phyloP scores from a whole-genome alignment of 2,888 invertebrate species.

The Oligia strigilis region DNA sequence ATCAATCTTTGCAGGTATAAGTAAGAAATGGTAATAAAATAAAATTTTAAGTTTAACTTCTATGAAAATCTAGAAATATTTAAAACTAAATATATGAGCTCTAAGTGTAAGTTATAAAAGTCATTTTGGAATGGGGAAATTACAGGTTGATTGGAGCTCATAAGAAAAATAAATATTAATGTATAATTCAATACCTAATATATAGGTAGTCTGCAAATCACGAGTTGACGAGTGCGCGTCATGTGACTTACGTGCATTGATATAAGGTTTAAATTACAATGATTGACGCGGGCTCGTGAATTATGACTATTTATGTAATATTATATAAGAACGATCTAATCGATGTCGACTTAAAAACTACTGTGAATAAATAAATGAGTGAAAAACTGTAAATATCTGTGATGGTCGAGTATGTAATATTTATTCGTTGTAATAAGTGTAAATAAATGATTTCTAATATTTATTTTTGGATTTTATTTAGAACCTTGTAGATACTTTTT shows the following conservation, averaged over 20 bases:
- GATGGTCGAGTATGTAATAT: conserved; percentile 51
- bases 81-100: conserved; percentile 10
- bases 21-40: neutral
- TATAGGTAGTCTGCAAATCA: neutral
- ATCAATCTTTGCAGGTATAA: conserved; percentile 6
- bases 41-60: conserved; percentile 9
- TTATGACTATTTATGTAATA: neutral
- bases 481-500: neutral
- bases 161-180: neutral
- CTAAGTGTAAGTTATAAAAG: neutral
- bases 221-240: neutral
- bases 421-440: conserved; percentile 70
- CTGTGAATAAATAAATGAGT: conserved; percentile 30
- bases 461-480: conserved; percentile 19
- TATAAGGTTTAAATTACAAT: conserved; percentile 8
- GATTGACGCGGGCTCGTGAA: neutral
- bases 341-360: conserved; percentile 32
- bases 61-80: conserved; percentile 4
- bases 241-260: neutral
- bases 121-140: conserved; percentile 13
- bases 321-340: conserved; percentile 37
- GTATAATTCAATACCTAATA: neutral
- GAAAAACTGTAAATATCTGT: conserved; percentile 50
- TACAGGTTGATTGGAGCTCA: neutral
- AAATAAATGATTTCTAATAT: conserved; percentile 69